Base-by-base conservation (phyloP, 2,888 invertebrate species). In the Cistogaster globosa region DNA sequence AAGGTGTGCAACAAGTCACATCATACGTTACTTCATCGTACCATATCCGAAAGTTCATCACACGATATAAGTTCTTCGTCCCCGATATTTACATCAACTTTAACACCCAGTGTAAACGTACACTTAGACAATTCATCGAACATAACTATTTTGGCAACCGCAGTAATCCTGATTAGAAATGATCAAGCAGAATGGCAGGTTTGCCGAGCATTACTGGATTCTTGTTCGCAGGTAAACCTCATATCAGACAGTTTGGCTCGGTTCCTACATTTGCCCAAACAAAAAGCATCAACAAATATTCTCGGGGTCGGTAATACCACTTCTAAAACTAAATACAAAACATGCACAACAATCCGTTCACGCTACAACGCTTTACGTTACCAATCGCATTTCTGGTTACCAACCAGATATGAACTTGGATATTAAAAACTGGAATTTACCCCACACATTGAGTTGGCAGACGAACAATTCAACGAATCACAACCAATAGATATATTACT, bases 161-260 rank as follows among this genome's bases (percentile, higher is more conserved):
- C 26, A 26, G 26, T 26, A 26, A 26, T 26, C 26, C 26, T 26
- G 26, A 26, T 26, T 6, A 36, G 18, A 36, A 36, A 68, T 38
- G 5, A 0, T 2, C 1, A 20, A 9, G 68, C 55, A 0, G 38
- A 68, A 18, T 55, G 36, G 36, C 36, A 53, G 8, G 5, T 68
- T 36, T 55, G 68, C 55, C 55, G 68, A 55, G 38, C 68, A 9
- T 22, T 84, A 4, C 26, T 83, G 51, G 80, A 81, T 20, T 86
- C 86, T 12, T 77, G 83, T 6, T 83, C 84, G 3, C 79, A 84
- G 51, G 68, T 84, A 14, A 84, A 86, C 68, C 48, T 83, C 14
- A 79, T 83, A 14, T 75, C 55, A 12, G 86, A 80, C 32, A 32
- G 55, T n/a, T 78, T 83, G 12, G 65, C 77, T 8, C n/a, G 42